These are phyloP conservation scores for Gadopsis marmoratus DNA, from an alignment of 2,797 vertebrate genomes.

Conservation along the genomic window DNA sequence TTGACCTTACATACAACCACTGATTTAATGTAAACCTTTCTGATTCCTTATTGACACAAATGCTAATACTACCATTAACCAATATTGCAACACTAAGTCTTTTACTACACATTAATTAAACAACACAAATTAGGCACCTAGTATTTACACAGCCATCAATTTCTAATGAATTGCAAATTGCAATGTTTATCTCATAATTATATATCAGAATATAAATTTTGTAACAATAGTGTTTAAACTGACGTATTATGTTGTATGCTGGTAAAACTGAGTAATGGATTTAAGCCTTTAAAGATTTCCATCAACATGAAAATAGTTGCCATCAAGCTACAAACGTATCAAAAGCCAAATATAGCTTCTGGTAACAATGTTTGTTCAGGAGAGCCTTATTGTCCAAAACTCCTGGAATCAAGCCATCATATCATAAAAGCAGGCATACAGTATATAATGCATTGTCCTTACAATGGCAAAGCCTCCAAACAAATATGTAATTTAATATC, in stretches of 20 bases:
- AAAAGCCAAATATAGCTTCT: neutral
- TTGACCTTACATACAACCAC: slow-evolving; percentile 20
- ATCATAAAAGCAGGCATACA: slow-evolving; percentile 9
- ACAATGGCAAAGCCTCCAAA: slow-evolving; percentile 27
- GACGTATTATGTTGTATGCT: neutral
- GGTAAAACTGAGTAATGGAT: neutral
- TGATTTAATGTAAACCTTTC: neutral
- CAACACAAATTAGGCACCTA: neutral
- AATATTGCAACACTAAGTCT: neutral
- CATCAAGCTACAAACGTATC: neutral
- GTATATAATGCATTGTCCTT: slow-evolving; percentile 18
- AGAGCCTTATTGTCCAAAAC: neutral
- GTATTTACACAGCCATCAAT: neutral
- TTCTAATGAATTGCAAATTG: neutral
- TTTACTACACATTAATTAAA: neutral
- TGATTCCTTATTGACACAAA: slow-evolving; percentile 15
- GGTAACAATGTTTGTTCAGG: neutral
- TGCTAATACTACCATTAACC: neutral
- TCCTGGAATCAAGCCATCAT: slow-evolving; percentile 8
- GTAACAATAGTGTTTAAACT: neutral
- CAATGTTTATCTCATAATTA: neutral
- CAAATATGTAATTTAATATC: slow-evolving; percentile 38
- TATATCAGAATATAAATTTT: neutral
- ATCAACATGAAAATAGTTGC: neutral
- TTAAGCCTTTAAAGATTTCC: neutral